Conservation (phyloP, 2,888 invertebrate genomes). For the Eupithecia subfuscata region DNA sequence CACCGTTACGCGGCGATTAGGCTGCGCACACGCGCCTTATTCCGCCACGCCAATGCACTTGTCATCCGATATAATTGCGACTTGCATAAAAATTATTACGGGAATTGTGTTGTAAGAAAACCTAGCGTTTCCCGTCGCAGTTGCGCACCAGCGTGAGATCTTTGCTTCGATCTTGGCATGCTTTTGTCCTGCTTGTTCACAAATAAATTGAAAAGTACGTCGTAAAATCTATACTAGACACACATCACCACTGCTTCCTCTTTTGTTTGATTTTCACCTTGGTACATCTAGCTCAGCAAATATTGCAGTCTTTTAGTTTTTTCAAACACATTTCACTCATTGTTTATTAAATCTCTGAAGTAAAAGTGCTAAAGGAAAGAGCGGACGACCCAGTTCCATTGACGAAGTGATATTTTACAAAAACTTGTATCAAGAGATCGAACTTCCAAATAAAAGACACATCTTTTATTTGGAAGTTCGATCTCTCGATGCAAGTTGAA, state of each 20-base stretch:
- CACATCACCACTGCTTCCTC: not conserved
- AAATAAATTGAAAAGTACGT: not conserved
- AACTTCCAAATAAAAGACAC: constrained; percentile 66
- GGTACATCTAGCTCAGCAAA: not conserved
- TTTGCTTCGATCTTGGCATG: not conserved
- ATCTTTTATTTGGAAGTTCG: constrained; percentile 33
- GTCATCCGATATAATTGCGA: constrained; percentile 47
- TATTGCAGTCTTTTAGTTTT: not conserved
- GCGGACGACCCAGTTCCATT: constrained; percentile 74
- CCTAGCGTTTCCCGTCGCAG: constrained; percentile 29
- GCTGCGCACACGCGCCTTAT: constrained; percentile 69
- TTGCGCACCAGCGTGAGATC: constrained; percentile 10
- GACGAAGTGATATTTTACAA: constrained; percentile 63
- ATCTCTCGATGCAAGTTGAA: not conserved
- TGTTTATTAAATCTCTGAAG: constrained; percentile 64
- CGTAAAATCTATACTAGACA: not conserved
- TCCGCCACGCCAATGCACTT: constrained; percentile 52
- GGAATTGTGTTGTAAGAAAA: constrained; percentile 37
- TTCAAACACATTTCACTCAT: constrained; percentile 39
- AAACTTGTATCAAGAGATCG: constrained; percentile 60
- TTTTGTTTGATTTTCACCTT: not conserved
- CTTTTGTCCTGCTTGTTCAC: not conserved
- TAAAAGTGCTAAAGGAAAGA: constrained; percentile 76
- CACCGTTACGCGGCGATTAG: constrained; percentile 82
- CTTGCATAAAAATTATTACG: constrained; percentile 44